Evolutionary conservation across 1,140 invertebrate species (phyloP), one percentile per base, ranked within the genome.

Genomic region (Helicoverpa armigera): DNA sequence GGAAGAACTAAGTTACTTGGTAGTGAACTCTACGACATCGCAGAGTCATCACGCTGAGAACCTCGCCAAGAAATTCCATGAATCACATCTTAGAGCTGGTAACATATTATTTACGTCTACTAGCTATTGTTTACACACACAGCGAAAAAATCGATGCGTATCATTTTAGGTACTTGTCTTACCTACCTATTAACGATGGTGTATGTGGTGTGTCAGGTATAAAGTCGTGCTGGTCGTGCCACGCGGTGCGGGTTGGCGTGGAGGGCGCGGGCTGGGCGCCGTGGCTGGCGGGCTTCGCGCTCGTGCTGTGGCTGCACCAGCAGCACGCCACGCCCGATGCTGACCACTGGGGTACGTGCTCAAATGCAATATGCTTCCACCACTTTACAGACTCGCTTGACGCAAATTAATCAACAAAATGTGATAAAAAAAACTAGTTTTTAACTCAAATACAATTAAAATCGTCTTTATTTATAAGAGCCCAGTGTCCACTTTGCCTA

Each of bases 261-360:
- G 95, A 88, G 76, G 96, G 96, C 86, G 89, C 96, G 16, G 94
- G 95, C 58, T 97, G 97, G 96, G 95, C 96, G 18, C 94, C 96
- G 54, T 97, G 96, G 96, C 87, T 95, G 53, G 95, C 96, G 18
- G 96, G 97, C 10, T 97, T 96, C 86, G 96, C 96, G 7, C 90
- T 95, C 16, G 95, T 95, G 0, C 88, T 96, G 84, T 97, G 96
- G 96, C 85, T 97, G 43, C 88, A 86, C 29, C 83, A 84, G 51
- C 81, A 81, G 51, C 83, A 80, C 48, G 74, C 69, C 53, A 73
- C 48, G 9, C 2, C 14, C 2, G 54, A 23, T 48, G 35, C 13
- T 9, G 70, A 76, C 31, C 51, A 29, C 18, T 56, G 51, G 51
- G 70, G 50, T 56, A 53, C 7, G 50, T 35, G 16, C 0, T 23